Evolutionary conservation across 2,888 invertebrate genomes (phyloP).

Genomic region (Trypoxylon attenuatum): DNA sequence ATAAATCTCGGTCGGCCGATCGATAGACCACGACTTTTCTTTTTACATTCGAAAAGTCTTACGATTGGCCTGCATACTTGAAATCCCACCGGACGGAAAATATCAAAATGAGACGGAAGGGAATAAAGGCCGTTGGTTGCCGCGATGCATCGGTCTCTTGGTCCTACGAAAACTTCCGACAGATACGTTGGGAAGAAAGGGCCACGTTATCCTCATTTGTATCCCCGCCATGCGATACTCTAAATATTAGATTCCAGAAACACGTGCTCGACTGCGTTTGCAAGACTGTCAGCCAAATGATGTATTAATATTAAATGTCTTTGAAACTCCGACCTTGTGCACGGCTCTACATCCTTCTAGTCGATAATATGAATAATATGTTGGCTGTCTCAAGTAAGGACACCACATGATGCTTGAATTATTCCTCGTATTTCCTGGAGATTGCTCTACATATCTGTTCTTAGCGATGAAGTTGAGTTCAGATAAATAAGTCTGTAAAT

Average conservation of each 20-base stretch:
- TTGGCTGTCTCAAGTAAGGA: too few species aligned
- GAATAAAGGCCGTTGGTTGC: slow-evolving; percentile 33
- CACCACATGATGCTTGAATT: too few species aligned
- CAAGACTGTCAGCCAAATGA: slow-evolving; percentile 61
- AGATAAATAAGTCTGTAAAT: too few species aligned
- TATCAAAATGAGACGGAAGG: slow-evolving; percentile 50
- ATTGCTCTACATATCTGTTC: too few species aligned
- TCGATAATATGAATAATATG: too few species aligned
- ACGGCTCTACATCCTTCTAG: too few species aligned
- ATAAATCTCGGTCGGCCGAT: too few species aligned
- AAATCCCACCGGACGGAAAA: slow-evolving; percentile 35
- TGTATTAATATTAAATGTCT: slow-evolving; percentile 65
- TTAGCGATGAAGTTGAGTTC: too few species aligned
- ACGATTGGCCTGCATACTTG: not conserved
- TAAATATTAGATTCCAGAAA: slow-evolving; percentile 60
- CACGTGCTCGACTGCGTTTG: slow-evolving; percentile 31
- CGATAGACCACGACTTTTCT: too few species aligned
- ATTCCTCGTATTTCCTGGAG: too few species aligned
- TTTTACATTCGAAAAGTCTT: too few species aligned
- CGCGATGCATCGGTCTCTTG: slow-evolving; percentile 4
- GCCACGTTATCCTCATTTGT: slow-evolving; percentile 60
- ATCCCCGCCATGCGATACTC: slow-evolving; percentile 51
- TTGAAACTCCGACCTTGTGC: slow-evolving; percentile 27
- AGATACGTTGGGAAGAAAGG: slow-evolving; percentile 17
- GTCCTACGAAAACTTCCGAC: slow-evolving; percentile 21